phyloP scores from a whole-genome alignment of 1,140 invertebrate species.

The Leptinotarsa lineolata region DNA sequence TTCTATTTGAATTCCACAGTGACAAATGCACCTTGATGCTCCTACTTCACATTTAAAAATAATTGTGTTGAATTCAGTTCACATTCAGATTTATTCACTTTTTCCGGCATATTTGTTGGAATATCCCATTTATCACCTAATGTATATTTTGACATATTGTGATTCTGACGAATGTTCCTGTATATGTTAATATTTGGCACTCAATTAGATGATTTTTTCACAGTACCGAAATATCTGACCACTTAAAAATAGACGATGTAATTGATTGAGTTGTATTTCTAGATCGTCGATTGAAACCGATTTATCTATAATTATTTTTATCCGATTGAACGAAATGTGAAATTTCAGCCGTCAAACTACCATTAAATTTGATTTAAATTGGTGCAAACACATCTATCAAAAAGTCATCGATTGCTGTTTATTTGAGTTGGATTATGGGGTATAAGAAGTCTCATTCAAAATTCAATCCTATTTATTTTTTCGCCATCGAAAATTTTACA shows the following conservation, averaged over 20 bases:
- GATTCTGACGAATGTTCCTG: neutral
- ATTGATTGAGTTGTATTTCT: conserved; percentile 3
- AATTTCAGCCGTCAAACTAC: neutral
- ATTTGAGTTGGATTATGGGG: neutral
- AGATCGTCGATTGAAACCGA: neutral
- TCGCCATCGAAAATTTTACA: conserved; percentile 18
- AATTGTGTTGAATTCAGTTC: too few species aligned
- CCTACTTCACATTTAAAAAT: too few species aligned
- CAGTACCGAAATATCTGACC: neutral
- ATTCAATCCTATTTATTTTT: neutral
- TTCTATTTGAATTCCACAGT: too few species aligned
- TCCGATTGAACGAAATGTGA: neutral
- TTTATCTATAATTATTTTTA: neutral
- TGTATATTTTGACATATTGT: conserved; percentile 2
- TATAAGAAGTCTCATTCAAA: neutral
- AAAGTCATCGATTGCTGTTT: conserved; percentile 2
- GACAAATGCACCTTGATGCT: too few species aligned
- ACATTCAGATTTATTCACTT: too few species aligned
- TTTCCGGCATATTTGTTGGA: too few species aligned
- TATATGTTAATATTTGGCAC: neutral
- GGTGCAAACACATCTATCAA: conserved; percentile 2
- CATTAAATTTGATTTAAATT: conserved; percentile 9
- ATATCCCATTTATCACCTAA: too few species aligned
- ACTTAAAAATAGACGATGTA: neutral
- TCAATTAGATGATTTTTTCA: neutral